These are phyloP conservation scores for Podarcis lilfordi DNA, from an alignment of 2,797 vertebrate species.

Conservation along the genomic window DNA sequence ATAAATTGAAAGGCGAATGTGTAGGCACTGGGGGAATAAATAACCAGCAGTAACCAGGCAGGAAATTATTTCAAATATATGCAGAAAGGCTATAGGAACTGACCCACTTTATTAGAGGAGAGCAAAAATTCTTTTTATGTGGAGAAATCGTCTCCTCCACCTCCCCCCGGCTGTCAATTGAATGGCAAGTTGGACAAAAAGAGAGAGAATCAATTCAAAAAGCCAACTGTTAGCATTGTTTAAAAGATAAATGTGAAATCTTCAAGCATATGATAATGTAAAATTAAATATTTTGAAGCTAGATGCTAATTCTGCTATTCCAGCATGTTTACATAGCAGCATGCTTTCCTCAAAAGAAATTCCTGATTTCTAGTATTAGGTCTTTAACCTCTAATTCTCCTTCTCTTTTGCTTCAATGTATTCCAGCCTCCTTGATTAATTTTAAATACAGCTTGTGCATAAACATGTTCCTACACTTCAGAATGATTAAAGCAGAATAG, in stretches of 20 bases:
- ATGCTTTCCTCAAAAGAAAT: constrained; percentile 15
- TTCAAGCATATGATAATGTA: constrained; percentile 20
- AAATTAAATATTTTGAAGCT: constrained; percentile 15
- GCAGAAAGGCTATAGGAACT: constrained; percentile 52
- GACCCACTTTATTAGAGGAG: constrained; percentile 63
- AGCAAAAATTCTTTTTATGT: constrained; percentile 47
- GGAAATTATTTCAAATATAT: constrained; percentile 65
- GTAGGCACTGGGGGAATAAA: constrained; percentile 57
- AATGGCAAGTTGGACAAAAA: constrained; percentile 31
- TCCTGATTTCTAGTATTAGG: constrained; percentile 28
- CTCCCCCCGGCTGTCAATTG: constrained; percentile 17
- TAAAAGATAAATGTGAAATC: constrained; percentile 47
- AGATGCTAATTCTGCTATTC: constrained; percentile 33
- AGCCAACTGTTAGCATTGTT: constrained; percentile 33
- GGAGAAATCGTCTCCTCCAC: constrained; percentile 45
- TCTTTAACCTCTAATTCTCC: constrained; percentile 11
- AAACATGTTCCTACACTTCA: constrained; percentile 13
- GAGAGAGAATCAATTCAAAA: constrained; percentile 44
- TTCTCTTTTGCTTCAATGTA: constrained; percentile 32
- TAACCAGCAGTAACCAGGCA: constrained; percentile 54
- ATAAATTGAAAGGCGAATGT: constrained; percentile 54
- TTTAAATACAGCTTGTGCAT: constrained; percentile 7
- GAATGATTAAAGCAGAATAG: constrained; percentile 32
- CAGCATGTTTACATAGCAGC: constrained; percentile 46
- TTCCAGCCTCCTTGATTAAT: constrained; percentile 28